Base-by-base conservation (phyloP, 2,113 vertebrate species). In the Mus spicilegus region DNA sequence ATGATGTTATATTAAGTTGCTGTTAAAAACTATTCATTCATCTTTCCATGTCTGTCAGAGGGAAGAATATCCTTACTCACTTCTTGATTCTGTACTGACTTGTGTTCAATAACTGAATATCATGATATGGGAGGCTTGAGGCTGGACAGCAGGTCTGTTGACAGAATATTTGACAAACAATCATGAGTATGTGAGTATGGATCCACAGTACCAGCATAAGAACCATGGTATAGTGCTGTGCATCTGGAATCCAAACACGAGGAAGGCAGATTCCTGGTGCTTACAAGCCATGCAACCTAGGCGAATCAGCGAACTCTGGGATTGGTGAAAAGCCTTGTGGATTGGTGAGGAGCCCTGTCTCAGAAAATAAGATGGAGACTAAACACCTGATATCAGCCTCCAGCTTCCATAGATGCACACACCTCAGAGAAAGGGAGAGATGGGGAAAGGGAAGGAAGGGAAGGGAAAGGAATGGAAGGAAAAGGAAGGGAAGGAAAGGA, bases 1-100 rank as follows among this genome's bases (percentile, higher is more conserved):
- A 22, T 19, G 77, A 17, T 95, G 54, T 24, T 54, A 24, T 67
- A 73, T 78, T 87, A 61, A 54, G 51, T 91, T 82, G n/a, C 91
- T 89, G 22, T n/a, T 65, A 93, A 75, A 73, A 77, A n/a, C 95
- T 76, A 72, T 77, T 70, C 17, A 91, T 42, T 91, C 1, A 6
- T 22, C 24, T 11, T 28, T 42, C 22, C 17, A 61, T 61, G 73
- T 94, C 72, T 61, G 73, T 94, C 58, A 54, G n/a, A 88, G n/a
- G 14, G 11, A 33, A n/a, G 20, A 72, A 3, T 61, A 67, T 76
- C 77, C 24, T 92, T 90, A 49, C 5, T 75, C 26, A 67, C 72
- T 28, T 46, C 28, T 93, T 89, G 63, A 87, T 93, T 96, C 42
- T 76, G 26, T 33, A 65, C 26, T 86, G 56, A 86, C 26, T 84